Percentiles rank a stretch among this genome's conserved stretches.
Evolutionary conservation across 2,113 vertebrate species (phyloP).

Genomic region (Illadopsis cleaveri): DNA sequence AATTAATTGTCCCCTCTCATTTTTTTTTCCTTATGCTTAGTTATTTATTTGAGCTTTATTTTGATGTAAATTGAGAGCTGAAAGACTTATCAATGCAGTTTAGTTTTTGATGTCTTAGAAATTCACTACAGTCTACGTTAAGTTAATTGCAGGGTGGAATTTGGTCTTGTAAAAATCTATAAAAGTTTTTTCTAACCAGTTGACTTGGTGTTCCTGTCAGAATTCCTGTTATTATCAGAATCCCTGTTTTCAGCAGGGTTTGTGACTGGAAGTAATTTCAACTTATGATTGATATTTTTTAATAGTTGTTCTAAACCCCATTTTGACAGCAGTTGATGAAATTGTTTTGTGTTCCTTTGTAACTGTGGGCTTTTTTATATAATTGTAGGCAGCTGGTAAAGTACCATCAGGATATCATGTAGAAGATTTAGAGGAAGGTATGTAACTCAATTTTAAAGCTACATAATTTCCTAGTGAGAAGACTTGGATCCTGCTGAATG

Average conservation of each 20-base stretch:
- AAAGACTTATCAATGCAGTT: not conserved
- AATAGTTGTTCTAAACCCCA: not conserved
- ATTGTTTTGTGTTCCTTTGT: not conserved
- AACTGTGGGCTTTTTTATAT: not conserved
- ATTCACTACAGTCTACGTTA: not conserved
- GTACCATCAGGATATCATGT: conserved; percentile 70
- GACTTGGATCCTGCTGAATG: not conserved
- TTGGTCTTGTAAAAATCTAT: not conserved
- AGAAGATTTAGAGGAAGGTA: conserved; percentile 81
- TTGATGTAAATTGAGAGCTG: not conserved
- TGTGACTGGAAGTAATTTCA: not conserved
- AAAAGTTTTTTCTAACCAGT: not conserved
- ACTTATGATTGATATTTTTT: not conserved
- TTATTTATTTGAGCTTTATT: not conserved
- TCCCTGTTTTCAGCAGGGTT: not conserved
- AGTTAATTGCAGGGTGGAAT: not conserved
- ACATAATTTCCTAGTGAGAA: not conserved
- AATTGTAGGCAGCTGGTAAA: conserved; percentile 76
- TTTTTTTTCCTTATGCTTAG: not conserved
- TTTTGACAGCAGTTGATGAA: not conserved
- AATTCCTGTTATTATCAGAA: not conserved
- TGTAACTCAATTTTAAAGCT: conserved; percentile 1
- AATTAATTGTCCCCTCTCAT: not conserved
- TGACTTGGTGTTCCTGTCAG: not conserved
- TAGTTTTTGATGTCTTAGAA: not conserved